A percentile compares a stretch with the other conserved stretches of the same genome.
Evolutionary conservation across 2,888 invertebrate genomes (phyloP).

Genomic region (Scaptomyza polygonia): DNA sequence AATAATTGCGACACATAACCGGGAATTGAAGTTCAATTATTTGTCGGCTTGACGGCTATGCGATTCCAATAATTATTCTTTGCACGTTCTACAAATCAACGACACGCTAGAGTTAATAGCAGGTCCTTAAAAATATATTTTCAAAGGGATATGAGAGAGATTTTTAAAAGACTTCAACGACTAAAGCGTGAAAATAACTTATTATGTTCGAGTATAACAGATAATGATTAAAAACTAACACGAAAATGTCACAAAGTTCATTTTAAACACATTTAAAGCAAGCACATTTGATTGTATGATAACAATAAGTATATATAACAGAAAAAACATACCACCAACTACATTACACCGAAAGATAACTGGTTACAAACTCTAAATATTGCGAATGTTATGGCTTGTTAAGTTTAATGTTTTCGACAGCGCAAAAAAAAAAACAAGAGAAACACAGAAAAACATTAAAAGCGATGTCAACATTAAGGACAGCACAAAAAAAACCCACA

Average conservation of each 20-base stretch:
- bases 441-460: slow-evolving; percentile 6
- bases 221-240: not conserved
- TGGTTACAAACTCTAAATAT: not conserved
- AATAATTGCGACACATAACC: slow-evolving; percentile 30
- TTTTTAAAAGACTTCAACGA: too few species aligned
- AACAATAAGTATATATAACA: not conserved
- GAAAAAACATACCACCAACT: not conserved
- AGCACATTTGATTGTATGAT: not conserved
- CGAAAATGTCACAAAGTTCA: not conserved
- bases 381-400: slow-evolving; percentile 28
- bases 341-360: not conserved
- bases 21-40: slow-evolving; percentile 30
- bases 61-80: slow-evolving; percentile 40
- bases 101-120: not conserved
- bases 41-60: slow-evolving; percentile 29
- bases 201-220: too few species aligned
- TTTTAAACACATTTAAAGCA: not conserved
- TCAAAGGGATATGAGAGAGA: too few species aligned
- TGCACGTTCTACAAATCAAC: slow-evolving; percentile 13
- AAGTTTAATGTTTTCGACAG: slow-evolving; percentile 30
- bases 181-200: too few species aligned
- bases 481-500: not conserved
- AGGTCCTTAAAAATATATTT: slow-evolving; percentile 11
- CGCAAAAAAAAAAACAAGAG: not conserved
- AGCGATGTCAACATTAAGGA: slow-evolving; percentile 9